Base-by-base conservation (phyloP, 2,113 vertebrate genomes). In the Halcyon malimbica region DNA sequence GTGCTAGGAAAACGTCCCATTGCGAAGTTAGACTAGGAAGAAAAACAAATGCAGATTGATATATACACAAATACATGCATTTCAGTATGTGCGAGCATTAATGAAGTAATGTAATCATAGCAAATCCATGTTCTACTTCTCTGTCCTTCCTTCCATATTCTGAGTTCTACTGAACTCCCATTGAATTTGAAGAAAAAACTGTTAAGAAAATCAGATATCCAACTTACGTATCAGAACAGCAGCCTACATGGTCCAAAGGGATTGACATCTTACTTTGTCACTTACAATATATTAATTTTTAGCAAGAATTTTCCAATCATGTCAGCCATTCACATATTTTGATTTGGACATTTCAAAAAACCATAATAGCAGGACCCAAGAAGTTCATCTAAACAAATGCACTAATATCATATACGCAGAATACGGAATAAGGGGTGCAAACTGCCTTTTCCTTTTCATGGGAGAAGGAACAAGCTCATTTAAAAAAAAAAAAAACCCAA, bases 1-100 rank as follows among this genome's bases (percentile, higher is more conserved):
- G 99, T 99, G 95, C 98, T 99, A 79, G 99, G 99, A 96, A 99
- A 99, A 62, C 99, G 99, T 81, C 99, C 99, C 99, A 99, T 99
- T 63, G 99, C 99, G 21, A 99, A 99, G 96, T 99, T 99, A 28
- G 99, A 99, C 99, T 99, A 95, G 92, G 91, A 97, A 96, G 94
- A 93, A 79, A 96, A 97, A 96, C 12, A 96, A 90, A 69, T 86
- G 97, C 76, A 95, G 41, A 84, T 2, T 88, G 2, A 85, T 44
- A 88, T 3, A 73, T 29, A 59, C 3, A 94, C 6, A 77, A 8
- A 73, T 15, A 93, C 7, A 92, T 7, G 12, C 3, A 31, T 0
- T 0, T 50, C 57, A 74, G 4, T 35, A 56, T 6, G 6, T 28
- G 14, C 15, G 74, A 1, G 2, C 56, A 88, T 78, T 67, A 88